Evolutionary conservation across 23 tunicate species (phyloP).

Genomic region (Botrylloides violaceus): DNA sequence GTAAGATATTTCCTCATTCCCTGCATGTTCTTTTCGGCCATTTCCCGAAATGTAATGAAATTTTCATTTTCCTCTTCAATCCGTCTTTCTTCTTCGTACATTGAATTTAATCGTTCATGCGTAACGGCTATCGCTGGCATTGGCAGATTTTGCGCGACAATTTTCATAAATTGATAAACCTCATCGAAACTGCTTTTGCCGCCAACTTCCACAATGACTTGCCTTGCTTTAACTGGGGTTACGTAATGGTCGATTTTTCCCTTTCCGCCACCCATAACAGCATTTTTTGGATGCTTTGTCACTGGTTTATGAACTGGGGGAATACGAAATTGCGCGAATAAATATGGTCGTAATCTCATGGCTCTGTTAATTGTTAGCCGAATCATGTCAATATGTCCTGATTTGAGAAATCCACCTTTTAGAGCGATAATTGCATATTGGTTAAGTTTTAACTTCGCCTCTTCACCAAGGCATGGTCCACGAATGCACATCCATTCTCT

Average conservation of each 20-base stretch:
- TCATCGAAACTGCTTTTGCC: conserved; percentile 58
- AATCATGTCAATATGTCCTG: conserved; percentile 45
- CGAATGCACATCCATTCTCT: conserved; percentile 32
- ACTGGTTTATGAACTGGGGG: conserved; percentile 70
- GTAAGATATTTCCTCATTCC: conserved; percentile 48
- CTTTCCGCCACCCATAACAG: conserved; percentile 98
- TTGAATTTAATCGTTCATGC: conserved; percentile 49
- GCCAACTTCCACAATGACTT: conserved; percentile 74
- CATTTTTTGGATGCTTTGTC: conserved; percentile 78
- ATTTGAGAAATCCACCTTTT: conserved; percentile 62
- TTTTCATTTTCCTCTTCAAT: conserved; percentile 95
- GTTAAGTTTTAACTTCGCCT: conserved; percentile 41
- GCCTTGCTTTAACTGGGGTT: conserved; percentile 70
- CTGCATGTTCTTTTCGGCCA: conserved; percentile 83
- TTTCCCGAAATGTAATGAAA: conserved; percentile 92
- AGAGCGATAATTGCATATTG: conserved; percentile 74
- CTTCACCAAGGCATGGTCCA: conserved; percentile 67
- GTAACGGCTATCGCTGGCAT: conserved; percentile 55
- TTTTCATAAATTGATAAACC: conserved; percentile 40
- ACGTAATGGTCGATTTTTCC: conserved; percentile 86
- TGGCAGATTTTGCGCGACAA: conserved; percentile 42
- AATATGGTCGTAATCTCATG: conserved; percentile 28
- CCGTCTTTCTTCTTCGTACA: conserved; percentile 88
- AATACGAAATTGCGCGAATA: conserved; percentile 64
- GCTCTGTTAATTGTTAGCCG: conserved; percentile 32